Conservation (phyloP, 2,888 invertebrate species). For the Trichopria drosophilae region DNA sequence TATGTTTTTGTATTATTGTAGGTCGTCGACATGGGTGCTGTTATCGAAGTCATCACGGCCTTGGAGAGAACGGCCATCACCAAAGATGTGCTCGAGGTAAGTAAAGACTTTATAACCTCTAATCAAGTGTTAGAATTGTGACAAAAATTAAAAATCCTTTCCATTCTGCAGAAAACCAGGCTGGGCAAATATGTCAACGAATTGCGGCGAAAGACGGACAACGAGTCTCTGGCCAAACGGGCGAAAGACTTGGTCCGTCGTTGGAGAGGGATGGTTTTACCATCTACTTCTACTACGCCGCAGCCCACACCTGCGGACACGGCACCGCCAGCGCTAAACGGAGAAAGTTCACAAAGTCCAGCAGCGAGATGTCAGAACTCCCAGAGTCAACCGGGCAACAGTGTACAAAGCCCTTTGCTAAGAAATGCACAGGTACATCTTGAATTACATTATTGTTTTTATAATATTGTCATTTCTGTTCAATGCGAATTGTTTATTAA, state of each 20-base stretch:
- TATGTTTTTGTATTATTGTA: slow-evolving; percentile 55
- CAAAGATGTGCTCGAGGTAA: slow-evolving; percentile 87
- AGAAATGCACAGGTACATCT: slow-evolving; percentile 49
- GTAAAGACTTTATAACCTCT: slow-evolving; percentile 20
- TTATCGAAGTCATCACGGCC: slow-evolving; percentile 89
- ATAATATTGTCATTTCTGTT: too few species aligned
- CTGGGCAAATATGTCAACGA: slow-evolving; percentile 92
- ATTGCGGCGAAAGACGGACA: slow-evolving; percentile 80
- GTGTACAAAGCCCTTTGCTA: slow-evolving; percentile 55
- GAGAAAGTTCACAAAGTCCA: slow-evolving; percentile 49
- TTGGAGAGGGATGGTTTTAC: slow-evolving; percentile 86
- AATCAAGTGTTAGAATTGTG: slow-evolving; percentile 42
- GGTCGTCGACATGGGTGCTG: slow-evolving; percentile 94
- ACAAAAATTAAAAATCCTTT: background rate
- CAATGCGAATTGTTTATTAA: too few species aligned
- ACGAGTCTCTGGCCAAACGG: slow-evolving; percentile 82
- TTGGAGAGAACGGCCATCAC: slow-evolving; percentile 90
- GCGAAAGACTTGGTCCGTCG: slow-evolving; percentile 89
- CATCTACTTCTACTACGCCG: slow-evolving; percentile 58
- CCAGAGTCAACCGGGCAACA: slow-evolving; percentile 52
- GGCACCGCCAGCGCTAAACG: slow-evolving; percentile 46
- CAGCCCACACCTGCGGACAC: slow-evolving; percentile 52
- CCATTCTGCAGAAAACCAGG: slow-evolving; percentile 78
- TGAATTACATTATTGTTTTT: too few species aligned
- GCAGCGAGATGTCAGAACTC: slow-evolving; percentile 51